phyloP scores from a whole-genome alignment of 2,797 vertebrate species.

The Sylvilagus floridanus region DNA sequence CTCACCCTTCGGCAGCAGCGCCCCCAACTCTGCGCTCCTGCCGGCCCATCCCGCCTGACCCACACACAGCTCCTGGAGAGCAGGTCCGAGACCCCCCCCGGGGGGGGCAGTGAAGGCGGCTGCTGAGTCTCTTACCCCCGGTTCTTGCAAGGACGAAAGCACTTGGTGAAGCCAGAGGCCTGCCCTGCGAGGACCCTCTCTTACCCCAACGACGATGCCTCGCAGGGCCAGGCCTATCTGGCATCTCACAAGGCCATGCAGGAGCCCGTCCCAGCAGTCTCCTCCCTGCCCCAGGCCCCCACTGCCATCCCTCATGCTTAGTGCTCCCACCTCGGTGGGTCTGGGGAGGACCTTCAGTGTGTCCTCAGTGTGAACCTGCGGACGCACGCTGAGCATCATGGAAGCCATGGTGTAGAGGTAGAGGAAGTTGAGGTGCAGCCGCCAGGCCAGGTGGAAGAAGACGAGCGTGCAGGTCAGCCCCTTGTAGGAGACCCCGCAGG shows the following conservation, averaged over 20 bases:
- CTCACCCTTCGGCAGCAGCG: slow-evolving; percentile 17
- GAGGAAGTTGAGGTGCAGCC: slow-evolving; percentile 95
- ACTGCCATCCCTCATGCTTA: no score
- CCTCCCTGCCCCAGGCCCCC: no score
- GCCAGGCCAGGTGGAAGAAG: slow-evolving; percentile 98
- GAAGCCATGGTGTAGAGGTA: slow-evolving; percentile 97
- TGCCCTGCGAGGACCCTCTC: slow-evolving; percentile 55
- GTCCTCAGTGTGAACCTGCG: slow-evolving; percentile 90
- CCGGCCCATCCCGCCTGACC: slow-evolving; percentile 53
- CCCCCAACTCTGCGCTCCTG: slow-evolving; percentile 58
- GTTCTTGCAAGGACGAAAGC: no score
- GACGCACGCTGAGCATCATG: slow-evolving; percentile 98
- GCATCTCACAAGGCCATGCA: no score
- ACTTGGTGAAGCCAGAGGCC: slow-evolving; percentile 66
- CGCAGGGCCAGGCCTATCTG: background rate
- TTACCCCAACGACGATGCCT: slow-evolving; percentile 60
- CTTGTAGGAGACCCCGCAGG: slow-evolving; percentile 96
- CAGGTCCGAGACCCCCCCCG: no score
- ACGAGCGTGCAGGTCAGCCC: slow-evolving; percentile 96
- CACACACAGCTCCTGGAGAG: no score
- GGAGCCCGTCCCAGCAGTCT: no score
- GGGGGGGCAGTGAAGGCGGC: background rate
- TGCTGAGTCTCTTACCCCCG: slow-evolving; percentile 44
- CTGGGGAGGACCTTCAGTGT: no score
- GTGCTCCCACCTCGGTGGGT: no score